Evolutionary conservation across 2,888 invertebrate species (phyloP).

Genomic region (Lasioglossum zephyrum): DNA sequence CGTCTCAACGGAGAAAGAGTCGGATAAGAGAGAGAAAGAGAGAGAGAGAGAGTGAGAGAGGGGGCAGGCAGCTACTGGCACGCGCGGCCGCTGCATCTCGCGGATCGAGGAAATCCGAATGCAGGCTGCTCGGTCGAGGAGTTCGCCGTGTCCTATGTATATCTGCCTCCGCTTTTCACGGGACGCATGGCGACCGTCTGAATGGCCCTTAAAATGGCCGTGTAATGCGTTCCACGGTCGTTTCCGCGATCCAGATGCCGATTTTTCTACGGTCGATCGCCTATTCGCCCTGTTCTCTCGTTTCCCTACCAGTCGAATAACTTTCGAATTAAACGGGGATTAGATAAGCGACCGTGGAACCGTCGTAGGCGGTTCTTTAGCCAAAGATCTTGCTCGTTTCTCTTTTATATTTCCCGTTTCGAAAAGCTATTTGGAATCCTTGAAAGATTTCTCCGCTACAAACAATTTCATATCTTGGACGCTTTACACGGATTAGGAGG

Average conservation of each 20-base stretch:
- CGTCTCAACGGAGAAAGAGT: background rate
- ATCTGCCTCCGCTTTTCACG: background rate
- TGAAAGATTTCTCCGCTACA: too few species aligned
- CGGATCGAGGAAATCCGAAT: constrained; percentile 10
- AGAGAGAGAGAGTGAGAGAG: background rate
- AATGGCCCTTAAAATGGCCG: constrained; percentile 16
- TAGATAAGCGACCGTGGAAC: background rate
- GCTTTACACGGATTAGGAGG: too few species aligned
- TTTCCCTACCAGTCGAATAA: background rate
- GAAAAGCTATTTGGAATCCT: too few species aligned
- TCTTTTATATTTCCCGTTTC: background rate
- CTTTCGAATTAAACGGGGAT: background rate
- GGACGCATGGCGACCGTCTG: background rate
- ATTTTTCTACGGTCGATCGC: constrained; percentile 12
- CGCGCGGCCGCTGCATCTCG: constrained; percentile 13
- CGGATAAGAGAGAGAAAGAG: background rate
- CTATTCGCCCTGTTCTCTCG: background rate
- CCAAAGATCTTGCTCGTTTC: background rate
- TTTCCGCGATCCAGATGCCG: background rate
- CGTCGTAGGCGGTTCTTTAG: background rate
- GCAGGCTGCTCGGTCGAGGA: background rate
- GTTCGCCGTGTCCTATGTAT: background rate
- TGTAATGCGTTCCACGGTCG: background rate
- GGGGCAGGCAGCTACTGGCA: constrained; percentile 7
- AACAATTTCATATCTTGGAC: too few species aligned